Base-by-base conservation (phyloP, 2,888 invertebrate genomes). In the Melinaea menophilus region DNA sequence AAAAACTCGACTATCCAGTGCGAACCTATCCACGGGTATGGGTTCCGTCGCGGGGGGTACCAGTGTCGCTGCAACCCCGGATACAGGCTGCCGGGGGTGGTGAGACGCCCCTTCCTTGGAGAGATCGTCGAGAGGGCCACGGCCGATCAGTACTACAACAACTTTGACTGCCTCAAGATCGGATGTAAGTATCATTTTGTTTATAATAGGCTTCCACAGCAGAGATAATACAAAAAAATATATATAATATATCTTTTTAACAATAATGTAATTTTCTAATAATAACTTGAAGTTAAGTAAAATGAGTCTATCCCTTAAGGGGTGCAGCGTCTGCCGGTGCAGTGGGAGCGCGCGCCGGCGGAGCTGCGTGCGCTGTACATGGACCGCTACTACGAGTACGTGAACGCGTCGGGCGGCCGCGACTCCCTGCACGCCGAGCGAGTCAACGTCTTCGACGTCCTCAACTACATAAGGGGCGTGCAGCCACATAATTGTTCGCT, bases 11-110 rank as follows among this genome's bases (percentile, higher is more conserved):
- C 55, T 56, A 76, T 79, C 55, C 75, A 97, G 95, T 99, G 99
- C 85, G 99, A 99, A 85, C 99, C 99, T 0, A 84, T 99, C 58
- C 95, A 98, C 80, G 99, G 99, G 3, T 99, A 96, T 95, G 99
- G 99, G 54, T 98, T 97, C 84, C 92, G 98, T 61, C 93, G 99
- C 76, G 99, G 99, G 59, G 98, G 98, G 5, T 99, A 98, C 86
- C 97, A 98, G 79, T 98, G 98, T 80, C 93, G 97, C 69, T 99
- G 99, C 85, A 93, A 93, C 75, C 98, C 99, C 0, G 97, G 98
- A 0, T 95, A 90, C 84, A 93, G 99, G 61, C 91, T 98, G 72
- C 99, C 99, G 0, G 94, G 94, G 74, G 93, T 95, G 64, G 97
- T 97, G 41, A 92, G 98, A 61, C 93, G 97, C 61, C 98, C 99